Percentiles rank a stretch among this genome's conserved stretches.
Conservation (phyloP, 2,888 invertebrate species). For the Eupithecia vulgata region DNA sequence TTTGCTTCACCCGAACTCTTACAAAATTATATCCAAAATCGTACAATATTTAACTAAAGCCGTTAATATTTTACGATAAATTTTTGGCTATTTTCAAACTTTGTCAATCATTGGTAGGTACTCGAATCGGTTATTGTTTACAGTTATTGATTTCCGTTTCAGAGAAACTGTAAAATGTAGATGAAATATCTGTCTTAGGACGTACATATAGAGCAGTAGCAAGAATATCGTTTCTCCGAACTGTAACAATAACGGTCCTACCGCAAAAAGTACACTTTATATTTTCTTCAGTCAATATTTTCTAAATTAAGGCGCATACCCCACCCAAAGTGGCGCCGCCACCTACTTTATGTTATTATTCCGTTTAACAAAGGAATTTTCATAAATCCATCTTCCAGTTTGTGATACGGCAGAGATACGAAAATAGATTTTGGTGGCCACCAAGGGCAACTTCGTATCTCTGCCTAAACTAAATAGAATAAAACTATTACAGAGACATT, state of each 20-base stretch:
- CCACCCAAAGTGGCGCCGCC: no score
- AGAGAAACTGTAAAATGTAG: neutral
- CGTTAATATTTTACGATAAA: neutral
- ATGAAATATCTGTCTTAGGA: neutral
- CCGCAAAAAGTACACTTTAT: neutral
- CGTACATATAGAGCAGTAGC: neutral
- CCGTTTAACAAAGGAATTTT: no score
- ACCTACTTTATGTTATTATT: no score
- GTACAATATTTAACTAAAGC: neutral
- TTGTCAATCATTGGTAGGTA: slow-evolving; percentile 9
- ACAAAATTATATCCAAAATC: neutral
- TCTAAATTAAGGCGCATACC: no score
- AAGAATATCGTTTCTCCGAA: neutral
- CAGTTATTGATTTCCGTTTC: neutral
- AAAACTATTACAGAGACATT: no score
- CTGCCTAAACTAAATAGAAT: no score
- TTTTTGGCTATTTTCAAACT: neutral
- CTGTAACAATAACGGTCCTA: neutral
- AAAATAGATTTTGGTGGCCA: no score
- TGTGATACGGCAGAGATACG: no score
- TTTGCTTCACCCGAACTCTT: neutral
- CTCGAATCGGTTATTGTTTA: neutral
- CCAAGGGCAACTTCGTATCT: no score
- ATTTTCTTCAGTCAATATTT: slow-evolving; percentile 7
- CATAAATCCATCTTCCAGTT: no score